Evolutionary conservation across 1,140 invertebrate genomes (phyloP).

Genomic region (Aleiodes sp.): DNA sequence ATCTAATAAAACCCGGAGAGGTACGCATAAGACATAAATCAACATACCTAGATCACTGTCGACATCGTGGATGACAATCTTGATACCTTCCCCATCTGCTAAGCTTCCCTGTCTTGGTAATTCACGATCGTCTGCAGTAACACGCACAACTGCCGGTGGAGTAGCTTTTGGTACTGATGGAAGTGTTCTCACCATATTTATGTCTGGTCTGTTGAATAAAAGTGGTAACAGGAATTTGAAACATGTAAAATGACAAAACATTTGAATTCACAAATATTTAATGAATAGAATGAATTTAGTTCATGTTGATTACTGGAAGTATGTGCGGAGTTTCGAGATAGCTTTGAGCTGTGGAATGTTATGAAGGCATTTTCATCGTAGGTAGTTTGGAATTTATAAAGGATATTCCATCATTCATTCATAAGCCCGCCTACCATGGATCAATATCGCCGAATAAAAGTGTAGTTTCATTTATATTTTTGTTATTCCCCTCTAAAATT

Average conservation of each 20-base stretch:
- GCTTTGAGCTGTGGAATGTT: not conserved
- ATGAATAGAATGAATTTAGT: too few relatives aligned
- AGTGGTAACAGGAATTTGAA: conserved; percentile 20
- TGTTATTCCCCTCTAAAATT: too few relatives aligned
- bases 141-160: conserved; percentile 66
- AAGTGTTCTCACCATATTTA: conserved; percentile 72
- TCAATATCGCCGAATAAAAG: not conserved
- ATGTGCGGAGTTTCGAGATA: not conserved
- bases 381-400: not conserved
- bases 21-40: not conserved
- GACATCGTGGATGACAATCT: conserved; percentile 92
- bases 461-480: not conserved
- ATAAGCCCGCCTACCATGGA: not conserved
- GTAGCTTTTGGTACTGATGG: conserved; percentile 65
- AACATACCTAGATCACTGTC: conserved; percentile 71
- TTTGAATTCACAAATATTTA: too few relatives aligned
- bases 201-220: conserved; percentile 73
- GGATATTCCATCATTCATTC: not conserved
- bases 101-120: conserved; percentile 79
- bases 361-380: not conserved
- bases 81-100: conserved; percentile 89
- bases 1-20: not conserved
- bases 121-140: conserved; percentile 70
- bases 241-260: not conserved
- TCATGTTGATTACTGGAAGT: not conserved